Evolutionary conservation across 2,113 vertebrate genomes (phyloP), one percentile per base, ranked within the genome.

Genomic region (Melanostigma gelatinosum): DNA sequence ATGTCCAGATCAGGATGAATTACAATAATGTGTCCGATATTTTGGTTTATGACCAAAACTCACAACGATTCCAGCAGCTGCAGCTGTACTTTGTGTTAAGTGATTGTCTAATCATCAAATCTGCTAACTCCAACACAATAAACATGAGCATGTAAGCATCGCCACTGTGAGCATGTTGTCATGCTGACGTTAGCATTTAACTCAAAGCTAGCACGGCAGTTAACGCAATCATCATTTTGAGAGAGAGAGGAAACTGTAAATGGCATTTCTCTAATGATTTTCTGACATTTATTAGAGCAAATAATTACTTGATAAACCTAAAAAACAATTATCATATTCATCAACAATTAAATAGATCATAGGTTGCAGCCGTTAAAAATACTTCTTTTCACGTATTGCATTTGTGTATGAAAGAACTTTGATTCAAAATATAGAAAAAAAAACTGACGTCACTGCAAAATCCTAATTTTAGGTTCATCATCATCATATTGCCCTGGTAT

Each of bases 391-490:
- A 3, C 18, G 32, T 22, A n/a, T 34, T 57, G 70, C n/a, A 66
- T 67, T 38, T 36, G 20, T 36, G 38, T 12, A 16, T 60, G 10
- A 60, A 72, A 12, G 6, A 44, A 58, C 42, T 58, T 42, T 42
- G 52, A 58, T 54, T 72, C 0, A 65, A 29, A 4, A 83, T 29
- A n/a, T 64, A 15, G 8, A 58, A 58, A 66, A 48, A 20, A 27
- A 46, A 78, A 57, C 0, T 1, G 24, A 24, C 24, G 1, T 69
- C 18, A 65, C 34, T 7, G 34, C 50, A 58, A n/a, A 3, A 50
- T 60, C 40, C 72, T 60, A n/a, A 38, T 71, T 62, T 58, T 73
- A 65, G 32, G 44, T 52, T 36, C 8, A 48, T 68, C 68, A 62
- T 68, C 62, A 42, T 64, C 16, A 16, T 32, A 67, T 3, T 69